Evolutionary conservation across 2,797 vertebrate species (phyloP), one percentile per base, ranked within the genome.

Genomic region (Gobionotothen gibberifrons): DNA sequence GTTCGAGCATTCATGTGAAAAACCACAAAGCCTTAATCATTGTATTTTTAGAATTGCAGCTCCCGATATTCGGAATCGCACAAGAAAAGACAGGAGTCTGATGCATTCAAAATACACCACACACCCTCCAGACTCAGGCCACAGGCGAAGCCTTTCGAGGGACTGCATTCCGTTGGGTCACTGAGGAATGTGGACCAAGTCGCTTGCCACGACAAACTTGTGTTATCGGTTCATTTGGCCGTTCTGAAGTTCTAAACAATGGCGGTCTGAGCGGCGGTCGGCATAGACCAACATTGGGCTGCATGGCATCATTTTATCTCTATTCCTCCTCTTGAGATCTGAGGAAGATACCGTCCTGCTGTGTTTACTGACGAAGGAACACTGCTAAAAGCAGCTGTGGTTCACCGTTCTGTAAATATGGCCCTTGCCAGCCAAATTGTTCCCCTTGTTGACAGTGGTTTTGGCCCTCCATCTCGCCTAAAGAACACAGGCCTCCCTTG

Each of bases 381-480:
- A 78, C 80, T 64, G 91, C 93, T 94, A 95, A 94, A 95, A 92
- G 85, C 58, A 92, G 92, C 91, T 91, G 93, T 87, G 93, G 93
- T 91, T 93, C 78, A 92, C 90, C 87, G 22, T 86, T 91, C 91
- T 92, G 93, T 94, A 94, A 95, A 94, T 93, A 94, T 74, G 90
- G 90, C 85, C 88, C 85, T 88, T 85, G 86, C 91, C 89, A 92
- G 92, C 90, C 91, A 94, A 93, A 94, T 92, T 93, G 90, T 93
- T 94, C 92, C 84, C 87, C 86, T 93, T 93, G 93, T 94, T 94
- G 93, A 94, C 89, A 84, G 93, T 90, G 93, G 93, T 93, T 93
- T 92, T 84, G 87, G 88, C 88, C 77, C 82, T 87, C 89, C 80
- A 79, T 88, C 86, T 90, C 89, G 69, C 85, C 86, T 85, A 88